Base-by-base conservation (phyloP, 2,113 vertebrate species). In the Mesocricetus auratus region DNA sequence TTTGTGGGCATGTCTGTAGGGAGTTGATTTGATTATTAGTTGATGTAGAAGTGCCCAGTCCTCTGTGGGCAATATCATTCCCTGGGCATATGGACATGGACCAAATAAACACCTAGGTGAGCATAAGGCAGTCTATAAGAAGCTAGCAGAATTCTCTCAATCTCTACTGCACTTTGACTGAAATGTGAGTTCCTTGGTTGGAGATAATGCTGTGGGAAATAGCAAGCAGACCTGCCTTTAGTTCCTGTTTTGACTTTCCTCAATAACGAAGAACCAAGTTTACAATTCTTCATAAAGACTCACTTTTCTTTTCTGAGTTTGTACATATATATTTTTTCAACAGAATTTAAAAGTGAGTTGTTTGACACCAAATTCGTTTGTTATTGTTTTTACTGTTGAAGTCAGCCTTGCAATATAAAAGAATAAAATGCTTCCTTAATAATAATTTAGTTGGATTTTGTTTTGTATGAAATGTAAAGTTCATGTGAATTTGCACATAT, bases 401-500 rank as follows among this genome's bases (percentile, higher is more conserved):
- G 53, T 91, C 69, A 90, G 7, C 9, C 12, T 79, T 94, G 91
- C 7, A 78, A 21, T 45, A 53, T 45, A 86, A 87, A 82, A 11
- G 50, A 91, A 58, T 53, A 86, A 87, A 85, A 29, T 91, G 39
- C 21, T 56, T 81, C 10, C 16, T 82, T 6, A 86, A 68, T 36
- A 19, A 92, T 86, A 90, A 94, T 85, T 94, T 94, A 75, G 45
- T 74, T 93, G 4, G 0, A 86, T 90, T 93, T 89, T 50, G 71
- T 92, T 42, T 45, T 94, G 12, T 74, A 17, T 45, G 31, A 66
- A 96, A 45, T 85, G 85, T 73, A 1, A 95, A 68, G 1, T 83
- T 91, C 33, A 93, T 68, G 24, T 93, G 16, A 92, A 1, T 89
- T 89, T 94, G 13, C 89, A 68, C 66, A 42, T n/a, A 22, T 1